These are phyloP conservation scores for Babyrousa celebensis DNA, from an alignment of 2,797 vertebrate species.

Conservation along the genomic window DNA sequence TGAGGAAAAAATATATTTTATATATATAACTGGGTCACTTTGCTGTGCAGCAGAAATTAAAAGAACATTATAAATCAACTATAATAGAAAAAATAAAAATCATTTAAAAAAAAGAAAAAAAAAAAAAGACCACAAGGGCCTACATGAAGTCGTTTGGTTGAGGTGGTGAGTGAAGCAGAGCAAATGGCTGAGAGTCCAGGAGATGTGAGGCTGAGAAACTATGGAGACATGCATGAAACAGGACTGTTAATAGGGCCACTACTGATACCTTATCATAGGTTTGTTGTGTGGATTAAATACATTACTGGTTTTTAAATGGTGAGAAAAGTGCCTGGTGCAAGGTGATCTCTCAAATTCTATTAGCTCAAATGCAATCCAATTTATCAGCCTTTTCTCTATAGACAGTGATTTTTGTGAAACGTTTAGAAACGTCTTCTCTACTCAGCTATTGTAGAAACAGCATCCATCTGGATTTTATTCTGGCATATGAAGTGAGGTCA, in stretches of 20 bases:
- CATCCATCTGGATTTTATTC: constrained; percentile 86
- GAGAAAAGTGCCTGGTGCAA: not conserved
- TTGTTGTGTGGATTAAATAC: not conserved
- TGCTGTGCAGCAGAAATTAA: no score
- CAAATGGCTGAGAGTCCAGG: not conserved
- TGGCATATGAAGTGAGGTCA: constrained; percentile 82
- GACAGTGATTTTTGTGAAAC: constrained; percentile 74
- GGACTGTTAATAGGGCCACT: not conserved
- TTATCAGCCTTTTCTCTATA: constrained; percentile 49
- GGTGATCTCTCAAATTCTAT: constrained; percentile 49
- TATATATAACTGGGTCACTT: no score
- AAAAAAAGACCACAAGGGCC: not conserved
- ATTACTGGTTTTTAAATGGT: not conserved
- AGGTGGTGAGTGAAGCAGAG: not conserved
- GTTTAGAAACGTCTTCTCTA: constrained; percentile 73
- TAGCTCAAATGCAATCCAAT: constrained; percentile 49
- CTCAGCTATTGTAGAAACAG: constrained; percentile 82
- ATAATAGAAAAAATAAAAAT: no score
- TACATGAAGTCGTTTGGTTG: not conserved
- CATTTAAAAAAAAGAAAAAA: no score
- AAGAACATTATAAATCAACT: no score
- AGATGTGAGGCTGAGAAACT: not conserved
- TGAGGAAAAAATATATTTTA: no score
- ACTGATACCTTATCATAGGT: not conserved
- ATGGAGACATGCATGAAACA: not conserved